Evolutionary conservation across 2,113 vertebrate genomes (phyloP).

Genomic region (Tautogolabrus adspersus): DNA sequence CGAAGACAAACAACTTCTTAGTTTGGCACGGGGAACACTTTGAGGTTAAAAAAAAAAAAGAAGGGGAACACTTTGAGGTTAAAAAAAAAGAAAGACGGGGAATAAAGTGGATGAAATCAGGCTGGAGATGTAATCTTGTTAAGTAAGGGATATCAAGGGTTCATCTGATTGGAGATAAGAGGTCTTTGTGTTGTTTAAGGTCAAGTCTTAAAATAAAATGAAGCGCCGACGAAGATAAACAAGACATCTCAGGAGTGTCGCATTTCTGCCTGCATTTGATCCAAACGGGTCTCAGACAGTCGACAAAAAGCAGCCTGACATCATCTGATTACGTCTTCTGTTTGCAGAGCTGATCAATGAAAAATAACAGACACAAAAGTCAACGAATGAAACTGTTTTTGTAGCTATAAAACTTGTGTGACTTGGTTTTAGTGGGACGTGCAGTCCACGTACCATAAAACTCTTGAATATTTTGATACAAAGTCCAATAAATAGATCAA

Average conservation of each 20-base stretch:
- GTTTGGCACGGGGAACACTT: neutral
- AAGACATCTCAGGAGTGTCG: neutral
- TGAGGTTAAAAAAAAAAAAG: neutral
- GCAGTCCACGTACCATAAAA: too few species aligned
- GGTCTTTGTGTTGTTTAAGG: slow-evolving; percentile 43
- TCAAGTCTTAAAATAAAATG: slow-evolving; percentile 55
- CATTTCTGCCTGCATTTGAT: neutral
- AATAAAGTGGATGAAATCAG: neutral
- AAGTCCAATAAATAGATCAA: too few species aligned
- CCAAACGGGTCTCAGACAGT: too few species aligned
- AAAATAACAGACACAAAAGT: too few species aligned
- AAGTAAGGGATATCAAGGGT: slow-evolving; percentile 5
- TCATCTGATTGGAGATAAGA: neutral
- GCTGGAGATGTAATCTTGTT: slow-evolving; percentile 8
- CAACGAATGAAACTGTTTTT: too few species aligned
- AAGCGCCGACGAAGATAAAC: neutral
- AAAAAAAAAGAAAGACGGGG: too few species aligned
- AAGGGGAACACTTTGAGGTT: too few species aligned
- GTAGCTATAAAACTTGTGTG: too few species aligned
- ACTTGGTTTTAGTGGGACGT: too few species aligned
- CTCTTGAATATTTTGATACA: too few species aligned
- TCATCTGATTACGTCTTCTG: neutral
- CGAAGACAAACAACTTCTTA: neutral
- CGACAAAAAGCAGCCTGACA: too few species aligned
- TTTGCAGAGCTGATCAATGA: neutral